These are phyloP conservation scores for Butorides virescens DNA, from an alignment of 2,113 vertebrate species.

Conservation along the genomic window DNA sequence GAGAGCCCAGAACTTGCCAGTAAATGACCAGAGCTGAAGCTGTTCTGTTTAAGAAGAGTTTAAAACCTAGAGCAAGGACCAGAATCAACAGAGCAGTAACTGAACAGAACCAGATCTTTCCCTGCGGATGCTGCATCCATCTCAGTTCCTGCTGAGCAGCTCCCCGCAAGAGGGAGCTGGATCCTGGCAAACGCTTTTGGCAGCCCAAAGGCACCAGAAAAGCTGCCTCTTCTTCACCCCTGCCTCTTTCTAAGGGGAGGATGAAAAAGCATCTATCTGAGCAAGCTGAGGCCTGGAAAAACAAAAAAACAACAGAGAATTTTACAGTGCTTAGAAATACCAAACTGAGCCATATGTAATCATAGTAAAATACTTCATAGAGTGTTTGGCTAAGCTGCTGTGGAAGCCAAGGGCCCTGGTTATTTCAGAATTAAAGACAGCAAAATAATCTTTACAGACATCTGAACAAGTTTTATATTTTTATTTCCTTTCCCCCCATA, in stretches of 20 bases:
- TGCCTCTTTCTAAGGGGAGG: not conserved
- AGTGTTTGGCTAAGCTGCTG: not conserved
- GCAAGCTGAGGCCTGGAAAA: not conserved
- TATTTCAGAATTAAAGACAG: not conserved
- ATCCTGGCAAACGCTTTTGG: not conserved
- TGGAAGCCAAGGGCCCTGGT: not conserved
- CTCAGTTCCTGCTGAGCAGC: fast-evolving
- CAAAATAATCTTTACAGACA: not conserved
- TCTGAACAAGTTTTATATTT: not conserved
- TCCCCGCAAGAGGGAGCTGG: not conserved
- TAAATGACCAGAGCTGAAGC: not conserved
- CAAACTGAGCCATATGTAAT: not conserved
- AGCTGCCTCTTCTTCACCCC: not conserved
- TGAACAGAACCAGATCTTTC: not conserved
- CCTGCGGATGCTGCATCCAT: not conserved
- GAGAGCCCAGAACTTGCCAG: not conserved
- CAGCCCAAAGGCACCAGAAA: not conserved
- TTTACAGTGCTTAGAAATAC: not conserved
- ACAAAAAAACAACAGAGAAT: not conserved
- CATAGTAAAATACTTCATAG: not conserved
- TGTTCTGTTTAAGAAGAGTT: not conserved
- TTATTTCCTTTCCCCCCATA: not conserved
- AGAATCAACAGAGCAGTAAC: not conserved
- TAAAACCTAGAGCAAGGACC: not conserved
- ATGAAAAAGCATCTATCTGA: not conserved